phyloP scores from a whole-genome alignment of 2,797 vertebrate genomes.

The Acrossocheilus wenchowensis region DNA sequence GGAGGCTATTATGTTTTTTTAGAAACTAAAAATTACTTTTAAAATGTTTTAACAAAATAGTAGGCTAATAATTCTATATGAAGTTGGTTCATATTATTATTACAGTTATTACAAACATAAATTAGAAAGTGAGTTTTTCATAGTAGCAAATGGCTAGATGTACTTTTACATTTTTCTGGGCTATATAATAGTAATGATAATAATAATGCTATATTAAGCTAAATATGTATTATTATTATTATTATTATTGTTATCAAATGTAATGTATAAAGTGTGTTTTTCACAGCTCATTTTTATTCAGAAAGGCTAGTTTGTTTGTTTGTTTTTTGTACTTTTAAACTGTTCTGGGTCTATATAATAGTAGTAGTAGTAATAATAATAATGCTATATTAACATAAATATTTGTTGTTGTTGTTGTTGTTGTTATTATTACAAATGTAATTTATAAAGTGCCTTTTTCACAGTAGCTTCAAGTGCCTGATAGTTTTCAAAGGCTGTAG shows the following conservation, averaged over 20 bases:
- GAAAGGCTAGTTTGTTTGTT: no score
- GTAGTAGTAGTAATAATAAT: neutral
- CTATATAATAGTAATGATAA: neutral
- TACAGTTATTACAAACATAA: neutral
- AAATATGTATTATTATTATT: neutral
- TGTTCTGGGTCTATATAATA: neutral
- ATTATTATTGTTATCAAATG: neutral
- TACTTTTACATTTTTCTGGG: neutral
- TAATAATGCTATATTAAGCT: neutral
- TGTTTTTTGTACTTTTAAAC: neutral
- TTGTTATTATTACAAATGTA: neutral
- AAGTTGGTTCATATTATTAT: neutral
- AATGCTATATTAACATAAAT: neutral
- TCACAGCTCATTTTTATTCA: no score
- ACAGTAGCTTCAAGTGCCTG: neutral
- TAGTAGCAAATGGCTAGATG: neutral
- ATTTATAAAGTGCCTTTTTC: neutral
- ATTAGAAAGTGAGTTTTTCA: neutral
- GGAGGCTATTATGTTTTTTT: neutral
- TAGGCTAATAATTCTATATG: neutral
- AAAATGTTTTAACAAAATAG: neutral
- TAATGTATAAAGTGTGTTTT: neutral
- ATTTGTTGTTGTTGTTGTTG: neutral
- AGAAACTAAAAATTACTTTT: neutral
- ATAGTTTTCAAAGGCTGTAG: neutral